Evolutionary conservation across 2,113 vertebrate species (phyloP), one percentile per base, ranked within the genome.

Genomic region (Panthera tigris): DNA sequence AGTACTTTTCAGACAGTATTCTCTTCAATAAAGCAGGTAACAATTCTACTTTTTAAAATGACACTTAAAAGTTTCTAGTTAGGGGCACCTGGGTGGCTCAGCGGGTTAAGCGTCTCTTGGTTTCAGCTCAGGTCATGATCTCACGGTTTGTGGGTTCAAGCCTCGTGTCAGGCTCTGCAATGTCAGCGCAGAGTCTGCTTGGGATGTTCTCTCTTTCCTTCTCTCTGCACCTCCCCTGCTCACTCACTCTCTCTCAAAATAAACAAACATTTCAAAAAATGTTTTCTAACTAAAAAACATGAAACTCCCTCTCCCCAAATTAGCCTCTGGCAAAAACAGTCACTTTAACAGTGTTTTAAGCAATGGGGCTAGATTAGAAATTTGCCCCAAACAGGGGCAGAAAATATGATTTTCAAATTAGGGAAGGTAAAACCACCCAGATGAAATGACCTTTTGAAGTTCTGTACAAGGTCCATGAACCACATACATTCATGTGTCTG

Each of bases 301-400:
- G 5, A 80, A 76, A 80, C 25, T 27, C 21, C 15, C 16, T n/a
- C 45, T 27, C 19, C 25, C 61, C 55, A 33, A 76, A 41, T 76
- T 88, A 92, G 74, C 33, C 45, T 57, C 33, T 82, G 57, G 96
- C 50, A 76, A 82, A 81, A 89, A 82, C 18, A 45, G 41, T 36
- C n/a, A 89, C 63, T 83, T 88, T n/a, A 94, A 52, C 7, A 45
- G 6, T 66, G 36, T 89, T 95, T 95, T 86, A 86, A 87, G 85
- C 33, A 78, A 86, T 4, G 50, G 69, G 65, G 71, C 39, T 91
- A n/a, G 65, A 68, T 74, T 88, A 88, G 69, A 88, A 63, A 41
- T 48, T 71, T 94, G 23, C 21, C 36, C 41, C 33, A 79, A 27
- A 81, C 2, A 91, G 79, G 57, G 31, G 41, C 92, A 78, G 41